Conservation (phyloP, 2,113 vertebrate genomes). For the Melanerpes formicivorus region DNA sequence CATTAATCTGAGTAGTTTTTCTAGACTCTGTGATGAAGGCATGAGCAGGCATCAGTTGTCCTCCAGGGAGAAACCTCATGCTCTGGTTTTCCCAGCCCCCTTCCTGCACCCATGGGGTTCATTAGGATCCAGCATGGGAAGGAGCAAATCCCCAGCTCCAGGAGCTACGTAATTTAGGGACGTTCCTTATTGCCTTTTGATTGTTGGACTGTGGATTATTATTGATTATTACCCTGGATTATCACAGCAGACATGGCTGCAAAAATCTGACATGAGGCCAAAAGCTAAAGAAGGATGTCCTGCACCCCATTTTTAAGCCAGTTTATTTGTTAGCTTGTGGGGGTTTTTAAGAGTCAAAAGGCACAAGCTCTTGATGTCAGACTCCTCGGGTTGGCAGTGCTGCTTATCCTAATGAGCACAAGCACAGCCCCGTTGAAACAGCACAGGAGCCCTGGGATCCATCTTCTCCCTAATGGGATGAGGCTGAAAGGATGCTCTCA, state of each 20-base stretch:
- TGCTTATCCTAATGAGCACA: background rate
- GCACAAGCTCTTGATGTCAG: background rate
- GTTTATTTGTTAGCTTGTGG: background rate
- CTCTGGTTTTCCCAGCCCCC: background rate
- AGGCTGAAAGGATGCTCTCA: rapidly evolving
- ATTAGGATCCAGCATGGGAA: background rate
- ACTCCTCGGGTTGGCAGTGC: rapidly evolving
- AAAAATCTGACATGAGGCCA: background rate
- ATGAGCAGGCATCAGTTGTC: rapidly evolving
- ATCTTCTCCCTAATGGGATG: background rate
- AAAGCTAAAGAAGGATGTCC: background rate
- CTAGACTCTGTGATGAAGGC: rapidly evolving
- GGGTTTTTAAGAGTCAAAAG: background rate
- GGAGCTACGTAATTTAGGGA: rapidly evolving
- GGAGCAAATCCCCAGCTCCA: background rate
- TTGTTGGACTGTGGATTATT: background rate
- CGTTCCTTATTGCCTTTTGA: rapidly evolving
- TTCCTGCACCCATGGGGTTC: background rate
- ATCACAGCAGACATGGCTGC: background rate
- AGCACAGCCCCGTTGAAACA: background rate
- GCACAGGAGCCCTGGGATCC: background rate
- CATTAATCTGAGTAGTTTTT: rapidly evolving
- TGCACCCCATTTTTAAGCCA: background rate
- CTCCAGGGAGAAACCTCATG: rapidly evolving
- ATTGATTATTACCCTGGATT: background rate